These are phyloP conservation scores for Hydractinia symbiolongicarpus DNA, from an alignment of 30 jellyfish, hydroid and myxozoan genomes.

Conservation along the genomic window DNA sequence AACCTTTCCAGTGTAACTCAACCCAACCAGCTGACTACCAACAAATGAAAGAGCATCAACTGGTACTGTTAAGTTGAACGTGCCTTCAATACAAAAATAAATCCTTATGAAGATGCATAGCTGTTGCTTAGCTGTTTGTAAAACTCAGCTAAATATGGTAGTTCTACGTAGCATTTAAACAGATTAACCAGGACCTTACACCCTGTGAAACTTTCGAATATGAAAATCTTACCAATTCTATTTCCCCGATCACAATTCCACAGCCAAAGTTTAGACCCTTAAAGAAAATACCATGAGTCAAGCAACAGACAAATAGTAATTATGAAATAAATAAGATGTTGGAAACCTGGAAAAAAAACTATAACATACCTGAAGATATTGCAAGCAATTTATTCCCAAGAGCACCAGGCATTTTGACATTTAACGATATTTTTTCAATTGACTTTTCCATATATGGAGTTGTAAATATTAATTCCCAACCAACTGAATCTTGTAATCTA, in stretches of 20 bases:
- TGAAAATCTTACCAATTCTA: slow-evolving; percentile 44
- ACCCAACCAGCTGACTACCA: slow-evolving; percentile 88
- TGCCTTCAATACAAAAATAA: slow-evolving; percentile 30
- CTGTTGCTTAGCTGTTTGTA: too few species aligned
- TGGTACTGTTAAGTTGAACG: slow-evolving; percentile 78
- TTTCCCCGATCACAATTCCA: slow-evolving; percentile 69
- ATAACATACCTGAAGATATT: slow-evolving; percentile 70
- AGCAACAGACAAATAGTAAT: neutral
- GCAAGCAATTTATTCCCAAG: slow-evolving; percentile 90
- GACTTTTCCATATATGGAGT: slow-evolving; percentile 76
- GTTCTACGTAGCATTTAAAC: neutral
- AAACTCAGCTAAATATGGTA: neutral
- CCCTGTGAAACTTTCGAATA: neutral
- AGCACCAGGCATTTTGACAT: slow-evolving; percentile 94
- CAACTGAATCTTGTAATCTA: slow-evolving; percentile 83
- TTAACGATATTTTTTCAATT: slow-evolving; percentile 80
- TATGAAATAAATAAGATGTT: too few species aligned
- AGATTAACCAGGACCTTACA: neutral
- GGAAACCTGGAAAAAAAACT: neutral
- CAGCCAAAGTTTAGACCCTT: slow-evolving; percentile 50
- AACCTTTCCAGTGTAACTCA: slow-evolving; percentile 82
- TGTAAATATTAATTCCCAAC: slow-evolving; percentile 88
- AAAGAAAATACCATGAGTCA: neutral
- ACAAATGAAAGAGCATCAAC: slow-evolving; percentile 70
- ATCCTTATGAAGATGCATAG: too few species aligned